These are phyloP conservation scores for Cephalopterus ornatus DNA, from an alignment of 2,113 vertebrate species.

Conservation along the genomic window DNA sequence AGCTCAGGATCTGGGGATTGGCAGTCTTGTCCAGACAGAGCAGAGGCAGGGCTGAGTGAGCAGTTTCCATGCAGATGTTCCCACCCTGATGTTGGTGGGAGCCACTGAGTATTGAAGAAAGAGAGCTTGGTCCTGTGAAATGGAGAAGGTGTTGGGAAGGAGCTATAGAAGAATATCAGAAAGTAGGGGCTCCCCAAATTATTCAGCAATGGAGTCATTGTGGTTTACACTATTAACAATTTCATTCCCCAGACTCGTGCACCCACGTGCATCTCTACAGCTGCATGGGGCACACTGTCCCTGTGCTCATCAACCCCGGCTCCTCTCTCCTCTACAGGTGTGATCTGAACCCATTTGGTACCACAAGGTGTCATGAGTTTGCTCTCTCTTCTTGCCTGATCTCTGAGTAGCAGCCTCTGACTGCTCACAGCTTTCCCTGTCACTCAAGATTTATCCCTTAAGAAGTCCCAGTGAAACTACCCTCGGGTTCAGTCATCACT, in stretches of 20 bases:
- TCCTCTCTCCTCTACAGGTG: not conserved
- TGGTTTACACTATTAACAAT: not conserved
- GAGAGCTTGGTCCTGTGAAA: not conserved
- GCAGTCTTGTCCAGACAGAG: not conserved
- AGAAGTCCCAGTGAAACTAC: slow-evolving; percentile 45
- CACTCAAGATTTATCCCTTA: slow-evolving; percentile 33
- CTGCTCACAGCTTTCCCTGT: not conserved
- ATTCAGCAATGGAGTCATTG: not conserved
- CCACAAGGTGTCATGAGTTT: not conserved
- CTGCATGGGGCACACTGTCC: too few relatives aligned
- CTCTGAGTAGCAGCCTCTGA: not conserved
- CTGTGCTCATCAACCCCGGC: rapidly evolving
- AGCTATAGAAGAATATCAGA: rapidly evolving
- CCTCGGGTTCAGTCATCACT: not conserved
- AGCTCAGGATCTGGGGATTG: not conserved
- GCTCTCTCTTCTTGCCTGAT: not conserved
- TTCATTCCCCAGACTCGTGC: not conserved
- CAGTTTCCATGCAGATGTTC: not conserved
- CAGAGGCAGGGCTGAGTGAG: not conserved
- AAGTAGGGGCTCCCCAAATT: not conserved
- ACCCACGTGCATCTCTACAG: rapidly evolving
- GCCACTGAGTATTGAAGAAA: rapidly evolving
- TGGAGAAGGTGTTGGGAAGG: not conserved
- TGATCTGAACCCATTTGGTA: rapidly evolving
- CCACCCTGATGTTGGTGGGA: not conserved